Percentiles rank a stretch among this genome's conserved stretches.
Evolutionary conservation across 2,888 invertebrate species (phyloP).

Genomic region (Polyommatus iphigenia): DNA sequence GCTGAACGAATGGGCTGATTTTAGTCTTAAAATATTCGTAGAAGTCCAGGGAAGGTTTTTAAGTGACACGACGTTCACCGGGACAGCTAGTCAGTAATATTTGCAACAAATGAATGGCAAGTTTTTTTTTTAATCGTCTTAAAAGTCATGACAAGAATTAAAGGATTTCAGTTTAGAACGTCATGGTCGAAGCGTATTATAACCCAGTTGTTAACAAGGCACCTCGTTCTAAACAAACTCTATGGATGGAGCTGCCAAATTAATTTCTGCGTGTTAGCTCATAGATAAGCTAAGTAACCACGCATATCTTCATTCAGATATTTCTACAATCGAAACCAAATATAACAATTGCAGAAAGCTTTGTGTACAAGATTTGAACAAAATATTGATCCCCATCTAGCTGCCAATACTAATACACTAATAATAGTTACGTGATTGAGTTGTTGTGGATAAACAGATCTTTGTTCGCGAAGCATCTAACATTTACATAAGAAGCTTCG

Average conservation of each 20-base stretch:
- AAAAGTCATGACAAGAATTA: too few species aligned
- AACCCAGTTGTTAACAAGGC: too few species aligned
- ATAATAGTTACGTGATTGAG: conserved; percentile 15
- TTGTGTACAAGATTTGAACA: background rate
- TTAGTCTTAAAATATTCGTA: too few species aligned
- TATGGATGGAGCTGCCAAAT: background rate
- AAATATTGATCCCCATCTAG: background rate
- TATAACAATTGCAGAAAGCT: background rate
- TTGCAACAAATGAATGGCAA: background rate
- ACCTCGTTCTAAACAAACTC: background rate
- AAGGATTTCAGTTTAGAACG: too few species aligned
- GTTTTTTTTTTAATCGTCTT: background rate
- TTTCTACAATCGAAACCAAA: background rate
- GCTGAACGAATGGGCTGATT: too few species aligned
- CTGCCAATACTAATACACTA: conserved; percentile 23
- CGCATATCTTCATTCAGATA: background rate
- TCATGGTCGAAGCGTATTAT: too few species aligned
- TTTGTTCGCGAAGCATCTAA: background rate
- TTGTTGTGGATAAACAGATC: conserved; percentile 20
- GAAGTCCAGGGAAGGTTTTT: too few species aligned
- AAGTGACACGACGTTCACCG: too few species aligned
- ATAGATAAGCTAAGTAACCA: background rate
- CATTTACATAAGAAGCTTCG: background rate
- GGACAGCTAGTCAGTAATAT: background rate
- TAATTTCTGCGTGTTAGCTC: background rate